Evolutionary conservation across 2,113 vertebrate genomes (phyloP).

Genomic region (Parus major): DNA sequence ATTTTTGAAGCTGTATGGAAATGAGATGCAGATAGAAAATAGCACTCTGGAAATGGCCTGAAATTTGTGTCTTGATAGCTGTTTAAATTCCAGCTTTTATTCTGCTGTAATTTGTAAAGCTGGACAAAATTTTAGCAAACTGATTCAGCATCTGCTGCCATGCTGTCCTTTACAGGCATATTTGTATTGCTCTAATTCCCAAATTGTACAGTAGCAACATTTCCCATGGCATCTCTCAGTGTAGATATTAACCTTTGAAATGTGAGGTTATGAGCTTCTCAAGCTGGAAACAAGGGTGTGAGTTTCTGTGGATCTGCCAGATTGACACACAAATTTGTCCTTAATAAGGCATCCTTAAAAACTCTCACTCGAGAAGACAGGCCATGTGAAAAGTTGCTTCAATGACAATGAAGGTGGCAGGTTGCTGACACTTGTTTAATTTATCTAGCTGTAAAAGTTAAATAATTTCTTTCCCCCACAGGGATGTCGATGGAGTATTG

Average conservation of each 20-base stretch:
- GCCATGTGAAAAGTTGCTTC: not conserved
- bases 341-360: not conserved
- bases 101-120: not conserved
- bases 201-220: not conserved
- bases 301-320: not conserved
- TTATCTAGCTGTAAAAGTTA: not conserved
- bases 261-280: not conserved
- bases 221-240: not conserved
- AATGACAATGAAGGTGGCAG: not conserved
- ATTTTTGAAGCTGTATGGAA: not conserved
- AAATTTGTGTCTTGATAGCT: not conserved
- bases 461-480: conserved; percentile 35
- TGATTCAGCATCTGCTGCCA: not conserved
- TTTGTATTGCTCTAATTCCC: not conserved
- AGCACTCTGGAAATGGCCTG: not conserved
- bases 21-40: not conserved
- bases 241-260: not conserved
- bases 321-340: not conserved
- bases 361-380: not conserved
- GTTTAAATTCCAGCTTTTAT: not conserved
- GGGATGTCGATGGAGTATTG: conserved; percentile 90
- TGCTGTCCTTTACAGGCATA: not conserved
- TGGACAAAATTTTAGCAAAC: not conserved
- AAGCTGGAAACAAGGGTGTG: not conserved
- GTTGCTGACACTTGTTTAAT: not conserved